Evolutionary conservation across 2,797 vertebrate genomes (phyloP), one percentile per base, ranked within the genome.

Genomic region (Sebastes kiyomatsui): DNA sequence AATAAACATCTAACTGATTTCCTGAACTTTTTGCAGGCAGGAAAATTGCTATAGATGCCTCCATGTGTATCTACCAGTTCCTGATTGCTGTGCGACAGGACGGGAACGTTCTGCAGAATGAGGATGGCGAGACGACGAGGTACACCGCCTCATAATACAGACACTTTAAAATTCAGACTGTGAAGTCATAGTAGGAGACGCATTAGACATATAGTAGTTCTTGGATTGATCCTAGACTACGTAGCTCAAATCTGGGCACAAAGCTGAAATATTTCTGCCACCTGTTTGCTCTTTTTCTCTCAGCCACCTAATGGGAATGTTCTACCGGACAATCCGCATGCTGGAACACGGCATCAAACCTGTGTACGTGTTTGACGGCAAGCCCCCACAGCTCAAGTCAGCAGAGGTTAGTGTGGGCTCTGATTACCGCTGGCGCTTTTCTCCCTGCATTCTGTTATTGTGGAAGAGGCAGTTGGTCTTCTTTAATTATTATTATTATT

Each of bases 61-160:
- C 98, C 65, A 99, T 99, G 98, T 99, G 98, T 88, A 99, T 99
- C 77, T 99, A 99, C 75, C 98, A 99, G 96, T 99, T 99, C 91
- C 95, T 99, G 85, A 99, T 99, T 0, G 98, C 98, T 0, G 98
- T 99, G 54, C 94, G 98, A 38, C 98, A 99, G 88, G 98, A 98
- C 0, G 98, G 98, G 0, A 99, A 99, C 0, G 94, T 96, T 72
- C 94, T 99, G 12, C 97, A 98, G 84, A 99, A 97, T 0, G 98
- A 99, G 68, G 97, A 99, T 0, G 98, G 98, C 0, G 98, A 99
- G 86, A 98, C 98, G 1, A 99, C 98, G 1, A 99, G 96, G 96
- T 97, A 64, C 5, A 13, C 13, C 7, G 3, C 11, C 23, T 16
- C 13, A 3, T 8, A 16, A 55, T 18, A 13, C 60, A 74, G 6